phyloP scores from a whole-genome alignment of 2,113 vertebrate species.

The Chionodraco myersi region DNA sequence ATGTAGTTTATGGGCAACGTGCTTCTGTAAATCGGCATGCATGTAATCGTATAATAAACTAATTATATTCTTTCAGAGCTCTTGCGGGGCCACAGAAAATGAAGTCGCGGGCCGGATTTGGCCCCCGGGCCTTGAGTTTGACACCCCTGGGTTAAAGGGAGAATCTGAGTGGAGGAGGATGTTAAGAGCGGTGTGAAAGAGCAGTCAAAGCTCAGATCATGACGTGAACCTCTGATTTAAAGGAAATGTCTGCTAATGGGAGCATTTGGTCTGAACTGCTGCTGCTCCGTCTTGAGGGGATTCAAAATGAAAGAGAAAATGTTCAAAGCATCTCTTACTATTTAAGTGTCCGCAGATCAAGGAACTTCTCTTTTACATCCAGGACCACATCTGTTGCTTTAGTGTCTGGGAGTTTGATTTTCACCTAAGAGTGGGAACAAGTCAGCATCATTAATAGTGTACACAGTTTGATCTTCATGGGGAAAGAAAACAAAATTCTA shows the following conservation, averaged over 20 bases:
- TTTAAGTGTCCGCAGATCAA: slow-evolving; percentile 91
- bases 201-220: slow-evolving; percentile 36
- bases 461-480: background rate
- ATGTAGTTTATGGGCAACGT: no score
- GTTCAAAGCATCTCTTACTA: slow-evolving; percentile 85
- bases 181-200: slow-evolving; percentile 7
- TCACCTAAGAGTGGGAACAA: slow-evolving; percentile 84
- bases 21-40: no score
- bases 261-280: slow-evolving; percentile 18
- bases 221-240: slow-evolving; percentile 24
- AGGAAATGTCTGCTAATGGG: slow-evolving; percentile 25
- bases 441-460: slow-evolving; percentile 7
- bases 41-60: no score
- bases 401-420: slow-evolving; percentile 91
- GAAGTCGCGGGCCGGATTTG: no score
- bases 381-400: slow-evolving; percentile 88
- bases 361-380: slow-evolving; percentile 89
- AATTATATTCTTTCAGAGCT: no score
- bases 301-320: slow-evolving; percentile 29
- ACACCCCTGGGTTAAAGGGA: background rate
- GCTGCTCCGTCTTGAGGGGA: slow-evolving; percentile 6
- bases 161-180: background rate
- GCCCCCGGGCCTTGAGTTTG: no score
- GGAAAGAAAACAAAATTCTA: background rate
- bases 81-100: no score